These are phyloP conservation scores for Callimorpha dominula DNA, from an alignment of 2,888 invertebrate genomes.

Conservation along the genomic window DNA sequence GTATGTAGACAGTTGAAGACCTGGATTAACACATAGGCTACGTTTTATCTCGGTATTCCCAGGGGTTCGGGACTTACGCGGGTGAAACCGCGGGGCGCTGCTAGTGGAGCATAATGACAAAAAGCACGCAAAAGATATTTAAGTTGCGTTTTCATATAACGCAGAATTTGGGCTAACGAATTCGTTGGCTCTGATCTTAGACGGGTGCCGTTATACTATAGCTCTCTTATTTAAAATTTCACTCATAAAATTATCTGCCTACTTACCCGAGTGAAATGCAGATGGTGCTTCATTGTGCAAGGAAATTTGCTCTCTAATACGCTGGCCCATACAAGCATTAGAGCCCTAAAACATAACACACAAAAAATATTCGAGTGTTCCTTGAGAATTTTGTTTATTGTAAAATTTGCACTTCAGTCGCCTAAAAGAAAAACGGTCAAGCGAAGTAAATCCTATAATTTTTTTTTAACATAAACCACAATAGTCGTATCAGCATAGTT, in stretches of 20 bases:
- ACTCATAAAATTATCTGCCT: background rate
- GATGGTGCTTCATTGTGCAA: conserved; percentile 44
- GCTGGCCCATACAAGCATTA: conserved; percentile 67
- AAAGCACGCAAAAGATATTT: too few relatives aligned
- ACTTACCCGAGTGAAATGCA: conserved; percentile 43
- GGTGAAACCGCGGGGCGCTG: too few relatives aligned
- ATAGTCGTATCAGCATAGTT: background rate
- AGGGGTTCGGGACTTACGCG: too few relatives aligned
- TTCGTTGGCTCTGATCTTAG: too few relatives aligned
- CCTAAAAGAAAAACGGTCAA: background rate
- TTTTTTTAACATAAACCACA: background rate
- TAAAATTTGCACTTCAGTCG: background rate
- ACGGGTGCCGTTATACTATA: conserved; percentile 13
- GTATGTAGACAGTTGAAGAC: too few relatives aligned
- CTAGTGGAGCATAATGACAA: too few relatives aligned
- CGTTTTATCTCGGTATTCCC: too few relatives aligned
- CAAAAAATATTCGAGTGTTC: background rate
- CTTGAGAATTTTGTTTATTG: background rate
- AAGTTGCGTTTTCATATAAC: too few relatives aligned
- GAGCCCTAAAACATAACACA: conserved; percentile 53
- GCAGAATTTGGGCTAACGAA: too few relatives aligned
- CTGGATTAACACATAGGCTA: too few relatives aligned
- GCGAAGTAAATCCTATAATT: background rate
- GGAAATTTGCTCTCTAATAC: conserved; percentile 59
- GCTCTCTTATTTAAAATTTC: background rate